Base-by-base conservation (phyloP, 30 jellyfish, hydroid and myxozoan species). In the Hydractinia symbiolongicarpus region DNA sequence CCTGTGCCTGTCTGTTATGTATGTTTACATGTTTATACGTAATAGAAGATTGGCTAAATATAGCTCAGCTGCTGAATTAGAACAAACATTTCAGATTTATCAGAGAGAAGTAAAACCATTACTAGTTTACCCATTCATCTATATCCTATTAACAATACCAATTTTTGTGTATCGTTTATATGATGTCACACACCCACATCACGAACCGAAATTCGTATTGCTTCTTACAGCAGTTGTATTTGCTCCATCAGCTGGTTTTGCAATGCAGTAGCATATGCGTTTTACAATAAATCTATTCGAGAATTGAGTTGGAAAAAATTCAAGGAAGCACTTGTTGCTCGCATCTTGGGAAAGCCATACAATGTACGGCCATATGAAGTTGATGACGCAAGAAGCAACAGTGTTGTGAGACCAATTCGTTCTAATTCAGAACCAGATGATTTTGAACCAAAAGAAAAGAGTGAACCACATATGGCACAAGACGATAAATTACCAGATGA, bases 241-340 rank as follows among this genome's bases (percentile, higher is more conserved):
- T 64, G 74, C 74, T 64, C 74, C 74, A 64, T 64, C 74, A 64
- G 74, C 40, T 13, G 74, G 74, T 64, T 64, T n/a, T 64, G 74
- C 74, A 64, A 44, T 7, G 74, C 74, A n/a, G 52, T 64, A n/a
- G 74, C 52, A 6, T 64, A 64, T 64, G 74, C 74, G 4, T 64
- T 4, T 64, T 64, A 64, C 40, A 64, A 44, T 7, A 51, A 64
- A 64, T n/a, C 74, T 2, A 64, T 64, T n/a, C 74, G 74, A 44
- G 40, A 64, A 51, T n/a, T 64, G 0, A n/a, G 52, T 13, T 51
- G 19, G 16, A 44, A 64, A 4, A 64, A 64, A 51, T n/a, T 64
- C 52, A 64, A 64, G 74, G 52, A 64, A 13, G 74, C 74, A 64
- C 40, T 64, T 13, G 40, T n/a, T 64, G 19, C 74, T 13, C 74